These are phyloP conservation scores for Pampus argenteus DNA, from an alignment of 2,797 vertebrate genomes.

Conservation along the genomic window DNA sequence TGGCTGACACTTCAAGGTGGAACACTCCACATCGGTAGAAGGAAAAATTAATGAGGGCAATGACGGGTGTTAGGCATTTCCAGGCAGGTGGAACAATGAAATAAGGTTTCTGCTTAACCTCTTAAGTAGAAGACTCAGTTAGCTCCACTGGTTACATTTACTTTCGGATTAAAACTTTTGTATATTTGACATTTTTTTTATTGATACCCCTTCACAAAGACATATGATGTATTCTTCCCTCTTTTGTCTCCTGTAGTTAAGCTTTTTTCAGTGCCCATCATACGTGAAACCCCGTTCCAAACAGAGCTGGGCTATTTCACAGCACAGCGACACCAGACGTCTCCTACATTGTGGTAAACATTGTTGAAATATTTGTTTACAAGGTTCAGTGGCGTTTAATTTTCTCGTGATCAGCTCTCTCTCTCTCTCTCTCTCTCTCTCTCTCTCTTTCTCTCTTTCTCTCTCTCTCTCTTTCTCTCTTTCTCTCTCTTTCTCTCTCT, in stretches of 20 bases:
- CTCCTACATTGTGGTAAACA: conserved; percentile 76
- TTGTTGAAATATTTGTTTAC: conserved; percentile 85
- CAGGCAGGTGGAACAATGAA: conserved; percentile 2
- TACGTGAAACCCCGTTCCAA: conserved; percentile 65
- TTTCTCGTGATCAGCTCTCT: conserved; percentile 78
- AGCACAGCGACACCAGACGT: conserved; percentile 65
- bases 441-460: conserved; percentile 29
- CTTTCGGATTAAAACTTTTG: conserved; percentile 8
- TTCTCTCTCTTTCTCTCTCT: too few species aligned
- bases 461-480: conserved; percentile 11
- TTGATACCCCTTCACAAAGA: conserved; percentile 5
- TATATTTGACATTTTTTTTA: not conserved
- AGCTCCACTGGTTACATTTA: not conserved
- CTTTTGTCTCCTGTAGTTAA: conserved; percentile 6
- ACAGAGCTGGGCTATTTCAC: conserved; percentile 71
- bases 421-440: conserved; percentile 16
- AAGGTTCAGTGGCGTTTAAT: conserved; percentile 83
- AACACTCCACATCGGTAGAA: conserved; percentile 33
- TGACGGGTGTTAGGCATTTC: conserved; percentile 17
- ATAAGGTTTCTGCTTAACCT: conserved; percentile 13
- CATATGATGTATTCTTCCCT: not conserved
- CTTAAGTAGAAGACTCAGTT: not conserved
- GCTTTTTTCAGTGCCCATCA: conserved; percentile 38
- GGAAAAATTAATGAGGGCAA: conserved; percentile 56
- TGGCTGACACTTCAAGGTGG: conserved; percentile 64